These are phyloP conservation scores for Xiphorhynchus erythropygius DNA, from an alignment of 2,797 vertebrate genomes.

Conservation along the genomic window DNA sequence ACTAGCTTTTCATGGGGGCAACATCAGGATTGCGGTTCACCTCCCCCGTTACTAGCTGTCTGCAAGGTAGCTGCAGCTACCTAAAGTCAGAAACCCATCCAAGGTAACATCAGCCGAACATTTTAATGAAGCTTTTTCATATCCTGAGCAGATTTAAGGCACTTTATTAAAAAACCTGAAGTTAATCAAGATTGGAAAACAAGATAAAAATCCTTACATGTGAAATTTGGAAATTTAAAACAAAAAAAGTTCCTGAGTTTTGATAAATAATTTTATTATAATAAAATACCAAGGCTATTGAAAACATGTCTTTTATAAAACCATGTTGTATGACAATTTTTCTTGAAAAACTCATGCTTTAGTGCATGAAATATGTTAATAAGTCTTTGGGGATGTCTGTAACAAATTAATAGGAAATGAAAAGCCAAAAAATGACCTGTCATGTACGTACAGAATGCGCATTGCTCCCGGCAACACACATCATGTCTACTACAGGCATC, in stretches of 20 bases:
- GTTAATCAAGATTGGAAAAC: background rate
- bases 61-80: constrained; percentile 8
- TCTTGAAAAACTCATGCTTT: constrained; percentile 11
- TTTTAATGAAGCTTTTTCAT: background rate
- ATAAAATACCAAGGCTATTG: constrained; percentile 20
- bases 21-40: background rate
- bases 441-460: constrained; percentile 13
- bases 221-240: background rate
- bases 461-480: constrained; percentile 65
- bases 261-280: constrained; percentile 57
- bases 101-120: background rate
- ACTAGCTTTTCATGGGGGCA: background rate
- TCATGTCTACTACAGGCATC: constrained; percentile 45
- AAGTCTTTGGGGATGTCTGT: constrained; percentile 31
- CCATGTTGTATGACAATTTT: constrained; percentile 1
- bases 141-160: constrained; percentile 46
- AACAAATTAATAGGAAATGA: constrained; percentile 27
- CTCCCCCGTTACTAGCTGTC: background rate
- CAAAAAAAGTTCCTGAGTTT: constrained; percentile 32
- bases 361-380: background rate
- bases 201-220: background rate
- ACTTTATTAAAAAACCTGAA: constrained; percentile 22
- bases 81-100: background rate
- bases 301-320: constrained; percentile 23
- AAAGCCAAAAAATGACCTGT: constrained; percentile 40